These are phyloP conservation scores for Gandaritis pyraliata DNA, from an alignment of 2,888 invertebrate genomes.

Conservation along the genomic window DNA sequence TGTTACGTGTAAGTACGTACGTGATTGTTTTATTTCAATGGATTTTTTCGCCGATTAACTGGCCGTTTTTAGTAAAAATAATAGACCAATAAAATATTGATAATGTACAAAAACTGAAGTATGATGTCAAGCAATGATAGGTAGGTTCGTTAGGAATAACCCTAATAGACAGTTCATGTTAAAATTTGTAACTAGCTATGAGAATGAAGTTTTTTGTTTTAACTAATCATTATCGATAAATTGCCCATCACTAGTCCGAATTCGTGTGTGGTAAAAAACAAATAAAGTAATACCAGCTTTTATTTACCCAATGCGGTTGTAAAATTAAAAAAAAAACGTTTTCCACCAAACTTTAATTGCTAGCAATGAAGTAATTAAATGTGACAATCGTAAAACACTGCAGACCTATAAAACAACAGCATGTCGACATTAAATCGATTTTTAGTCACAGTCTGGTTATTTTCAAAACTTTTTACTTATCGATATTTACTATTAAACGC, in stretches of 20 bases:
- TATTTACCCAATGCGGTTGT: conserved; percentile 81
- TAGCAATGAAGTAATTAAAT: conserved; percentile 83
- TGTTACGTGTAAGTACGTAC: too few species aligned
- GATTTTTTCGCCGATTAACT: too few species aligned
- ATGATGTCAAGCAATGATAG: too few species aligned
- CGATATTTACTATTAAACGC: too few species aligned
- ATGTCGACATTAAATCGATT: conserved; percentile 51
- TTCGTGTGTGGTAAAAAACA: conserved; percentile 83
- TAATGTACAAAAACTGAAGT: too few species aligned
- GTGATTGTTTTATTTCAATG: too few species aligned
- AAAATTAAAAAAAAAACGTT: conserved; percentile 75
- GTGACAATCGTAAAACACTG: conserved; percentile 83
- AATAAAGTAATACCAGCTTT: conserved; percentile 72
- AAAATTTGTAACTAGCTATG: too few species aligned
- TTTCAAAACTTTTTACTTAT: conserved; percentile 1
- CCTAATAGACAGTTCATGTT: too few species aligned
- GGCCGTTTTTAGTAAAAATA: too few species aligned
- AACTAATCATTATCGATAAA: neutral
- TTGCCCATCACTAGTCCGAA: conserved; percentile 62
- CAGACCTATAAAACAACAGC: conserved; percentile 72
- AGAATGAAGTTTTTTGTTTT: neutral
- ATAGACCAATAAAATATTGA: too few species aligned
- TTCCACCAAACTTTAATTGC: conserved; percentile 82
- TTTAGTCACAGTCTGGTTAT: conserved; percentile 50
- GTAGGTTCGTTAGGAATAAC: too few species aligned